phyloP scores from a whole-genome alignment of 2,113 vertebrate species.

The Riparia riparia region DNA sequence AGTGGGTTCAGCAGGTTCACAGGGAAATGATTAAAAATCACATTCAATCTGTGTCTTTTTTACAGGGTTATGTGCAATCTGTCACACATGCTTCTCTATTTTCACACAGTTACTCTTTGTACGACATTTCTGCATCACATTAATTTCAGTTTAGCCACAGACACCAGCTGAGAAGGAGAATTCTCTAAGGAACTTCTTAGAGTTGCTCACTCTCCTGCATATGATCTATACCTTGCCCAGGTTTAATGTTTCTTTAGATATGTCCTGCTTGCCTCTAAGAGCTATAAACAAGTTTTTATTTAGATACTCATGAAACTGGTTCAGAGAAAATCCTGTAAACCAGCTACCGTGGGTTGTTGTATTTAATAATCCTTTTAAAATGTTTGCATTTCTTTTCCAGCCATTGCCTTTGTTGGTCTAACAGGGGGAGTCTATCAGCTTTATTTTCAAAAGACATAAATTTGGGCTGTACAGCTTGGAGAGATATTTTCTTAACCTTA shows the following conservation, averaged over 20 bases:
- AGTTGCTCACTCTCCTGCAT: not conserved
- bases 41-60: not conserved
- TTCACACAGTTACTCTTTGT: not conserved
- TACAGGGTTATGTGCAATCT: not conserved
- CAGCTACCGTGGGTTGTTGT: not conserved
- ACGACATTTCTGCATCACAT: not conserved
- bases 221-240: not conserved
- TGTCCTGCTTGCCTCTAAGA: not conserved
- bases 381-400: not conserved
- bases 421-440: not conserved
- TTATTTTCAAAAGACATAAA: not conserved
- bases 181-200: not conserved
- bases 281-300: not conserved
- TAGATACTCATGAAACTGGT: not conserved
- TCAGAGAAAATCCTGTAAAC: not conserved
- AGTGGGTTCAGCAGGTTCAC: slow-evolving; percentile 1
- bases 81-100: slow-evolving; percentile 19
- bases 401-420: not conserved
- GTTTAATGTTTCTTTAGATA: slow-evolving; percentile 11
- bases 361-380: not conserved
- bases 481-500: slow-evolving; percentile 3
- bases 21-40: not conserved
- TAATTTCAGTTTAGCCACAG: slow-evolving; percentile 23
- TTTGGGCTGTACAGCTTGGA: not conserved
- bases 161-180: not conserved